Percentiles rank a stretch among this genome's conserved stretches.
phyloP scores from a whole-genome alignment of 1,140 invertebrate genomes.

The Macrobrachium nipponense region DNA sequence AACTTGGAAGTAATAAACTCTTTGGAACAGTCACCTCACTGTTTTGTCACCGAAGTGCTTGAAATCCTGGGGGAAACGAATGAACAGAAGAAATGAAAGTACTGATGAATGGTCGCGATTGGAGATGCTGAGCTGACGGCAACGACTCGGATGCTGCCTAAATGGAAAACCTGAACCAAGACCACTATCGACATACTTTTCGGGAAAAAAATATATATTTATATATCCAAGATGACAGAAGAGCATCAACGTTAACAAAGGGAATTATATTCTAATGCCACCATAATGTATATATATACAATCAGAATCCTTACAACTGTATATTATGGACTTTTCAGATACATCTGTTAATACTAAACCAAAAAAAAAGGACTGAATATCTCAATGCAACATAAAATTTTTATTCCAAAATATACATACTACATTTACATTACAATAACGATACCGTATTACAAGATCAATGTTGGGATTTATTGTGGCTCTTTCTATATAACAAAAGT shows the following conservation, averaged over 20 bases:
- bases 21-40: too few species aligned
- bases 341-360: neutral
- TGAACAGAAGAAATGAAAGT: too few species aligned
- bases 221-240: constrained; percentile 19
- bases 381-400: constrained; percentile 7
- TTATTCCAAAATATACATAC: constrained; percentile 47
- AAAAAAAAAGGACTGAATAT: neutral
- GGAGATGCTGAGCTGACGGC: neutral
- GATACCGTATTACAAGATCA: neutral
- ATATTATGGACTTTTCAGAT: constrained; percentile 2
- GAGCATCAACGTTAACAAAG: constrained; percentile 30
- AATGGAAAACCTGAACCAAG: constrained; percentile 5
- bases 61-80: too few species aligned
- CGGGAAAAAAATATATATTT: constrained; percentile 6
- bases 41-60: too few species aligned
- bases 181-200: neutral
- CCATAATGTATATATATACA: constrained; percentile 35
- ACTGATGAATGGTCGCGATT: too few species aligned
- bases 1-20: too few species aligned
- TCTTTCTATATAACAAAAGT: constrained; percentile 1
- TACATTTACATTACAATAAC: constrained; percentile 13
- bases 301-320: constrained; percentile 4
- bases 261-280: constrained; percentile 26
- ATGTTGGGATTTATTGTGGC: constrained; percentile 12
- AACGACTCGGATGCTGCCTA: neutral